Conservation (phyloP, 2,797 vertebrate species). For the Gymnoscopelus microlampas region DNA sequence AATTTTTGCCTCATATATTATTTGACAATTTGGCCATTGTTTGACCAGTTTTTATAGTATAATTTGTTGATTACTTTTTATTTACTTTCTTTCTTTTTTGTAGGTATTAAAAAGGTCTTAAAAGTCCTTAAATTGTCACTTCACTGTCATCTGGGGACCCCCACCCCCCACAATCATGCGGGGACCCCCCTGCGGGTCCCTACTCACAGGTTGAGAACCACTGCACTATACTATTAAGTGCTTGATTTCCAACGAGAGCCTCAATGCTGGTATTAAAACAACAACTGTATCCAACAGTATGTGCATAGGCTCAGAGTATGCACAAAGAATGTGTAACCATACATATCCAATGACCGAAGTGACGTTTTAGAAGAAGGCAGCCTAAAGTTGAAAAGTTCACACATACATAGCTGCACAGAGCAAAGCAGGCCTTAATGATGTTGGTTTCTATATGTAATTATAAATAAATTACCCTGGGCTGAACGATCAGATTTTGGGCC, state of each 20-base stretch:
- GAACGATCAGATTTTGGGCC: conserved; percentile 74
- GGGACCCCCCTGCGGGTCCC: too few species aligned
- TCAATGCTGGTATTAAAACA: conserved; percentile 29
- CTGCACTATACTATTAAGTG: conserved; percentile 32
- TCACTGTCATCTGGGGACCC: too few species aligned
- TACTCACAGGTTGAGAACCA: too few species aligned
- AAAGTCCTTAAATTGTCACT: too few species aligned
- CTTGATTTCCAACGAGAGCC: conserved; percentile 28
- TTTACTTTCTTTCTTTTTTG: too few species aligned
- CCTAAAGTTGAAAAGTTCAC: conserved; percentile 51
- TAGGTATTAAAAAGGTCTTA: too few species aligned
- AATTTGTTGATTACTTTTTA: too few species aligned
- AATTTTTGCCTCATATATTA: too few species aligned
- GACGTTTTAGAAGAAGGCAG: conserved; percentile 31
- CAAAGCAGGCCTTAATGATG: conserved; percentile 52
- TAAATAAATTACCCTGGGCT: conserved; percentile 62
- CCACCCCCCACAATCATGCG: too few species aligned
- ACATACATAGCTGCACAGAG: conserved; percentile 39
- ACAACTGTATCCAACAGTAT: not conserved
- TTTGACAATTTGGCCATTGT: too few species aligned
- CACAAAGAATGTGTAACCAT: conserved; percentile 26
- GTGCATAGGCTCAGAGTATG: conserved; percentile 34
- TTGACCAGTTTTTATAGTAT: too few species aligned
- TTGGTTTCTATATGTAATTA: conserved; percentile 69
- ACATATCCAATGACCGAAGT: conserved; percentile 26